phyloP scores from a whole-genome alignment of 2,797 vertebrate genomes.

The Liasis olivaceus region DNA sequence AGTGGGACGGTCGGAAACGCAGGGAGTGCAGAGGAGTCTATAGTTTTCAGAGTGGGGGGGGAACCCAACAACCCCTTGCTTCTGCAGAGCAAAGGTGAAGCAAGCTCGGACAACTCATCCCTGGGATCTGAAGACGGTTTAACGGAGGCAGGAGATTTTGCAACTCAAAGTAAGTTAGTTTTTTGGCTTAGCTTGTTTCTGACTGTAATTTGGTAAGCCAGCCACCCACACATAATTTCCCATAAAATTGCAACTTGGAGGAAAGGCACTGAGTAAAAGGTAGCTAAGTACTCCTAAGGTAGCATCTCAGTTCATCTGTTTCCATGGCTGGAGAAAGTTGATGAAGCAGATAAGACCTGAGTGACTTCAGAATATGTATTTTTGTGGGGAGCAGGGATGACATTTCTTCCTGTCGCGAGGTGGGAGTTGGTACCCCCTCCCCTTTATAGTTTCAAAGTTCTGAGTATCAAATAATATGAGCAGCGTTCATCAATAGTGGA shows the following conservation, averaged over 20 bases:
- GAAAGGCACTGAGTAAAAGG: not conserved
- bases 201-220: not conserved
- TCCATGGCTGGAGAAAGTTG: not conserved
- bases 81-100: not conserved
- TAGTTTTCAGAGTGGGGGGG: not conserved
- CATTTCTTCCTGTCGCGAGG: not conserved
- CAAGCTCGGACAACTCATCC: slow-evolving; percentile 4
- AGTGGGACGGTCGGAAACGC: not conserved
- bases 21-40: not conserved
- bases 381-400: too few species aligned
- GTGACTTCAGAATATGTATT: not conserved
- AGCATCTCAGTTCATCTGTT: not conserved
- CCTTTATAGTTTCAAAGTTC: not conserved
- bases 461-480: too few species aligned
- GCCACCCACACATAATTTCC: not conserved
- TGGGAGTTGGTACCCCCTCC: not conserved
- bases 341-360: not conserved
- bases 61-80: not conserved
- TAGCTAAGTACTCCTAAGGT: not conserved
- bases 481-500: not conserved
- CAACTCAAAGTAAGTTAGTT: slow-evolving; percentile 53
- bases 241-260: not conserved
- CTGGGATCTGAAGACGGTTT: slow-evolving; percentile 21
- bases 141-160: slow-evolving; percentile 15
- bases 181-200: not conserved